phyloP scores from a whole-genome alignment of 2,113 vertebrate genomes.

The Sarotherodon lohbergeri region DNA sequence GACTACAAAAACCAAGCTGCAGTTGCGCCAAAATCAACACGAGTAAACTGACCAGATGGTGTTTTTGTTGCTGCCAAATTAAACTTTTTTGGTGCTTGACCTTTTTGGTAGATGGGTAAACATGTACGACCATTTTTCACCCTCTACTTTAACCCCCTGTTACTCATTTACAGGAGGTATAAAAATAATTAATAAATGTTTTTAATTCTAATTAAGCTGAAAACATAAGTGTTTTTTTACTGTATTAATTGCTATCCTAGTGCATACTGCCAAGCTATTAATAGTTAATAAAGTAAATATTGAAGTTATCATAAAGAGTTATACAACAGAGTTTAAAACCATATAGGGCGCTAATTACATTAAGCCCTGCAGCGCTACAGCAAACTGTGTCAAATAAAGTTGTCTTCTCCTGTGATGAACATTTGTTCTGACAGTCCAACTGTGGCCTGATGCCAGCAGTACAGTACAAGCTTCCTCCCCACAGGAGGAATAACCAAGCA shows the following conservation, averaged over 20 bases:
- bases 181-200: not conserved
- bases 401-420: not conserved
- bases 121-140: not conserved
- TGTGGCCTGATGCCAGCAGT: not conserved
- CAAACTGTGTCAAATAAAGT: not conserved
- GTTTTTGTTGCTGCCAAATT: constrained; percentile 44
- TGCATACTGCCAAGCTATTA: not conserved
- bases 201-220: not conserved
- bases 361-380: not conserved
- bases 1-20: constrained; percentile 43
- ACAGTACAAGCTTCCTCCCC: not conserved
- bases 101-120: constrained; percentile 38
- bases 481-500: not conserved
- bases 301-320: not conserved
- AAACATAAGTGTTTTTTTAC: not conserved
- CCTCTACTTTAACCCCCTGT: not conserved
- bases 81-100: constrained; percentile 17
- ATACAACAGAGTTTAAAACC: not conserved
- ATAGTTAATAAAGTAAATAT: not conserved
- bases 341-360: not conserved
- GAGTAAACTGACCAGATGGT: constrained; percentile 35
- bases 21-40: constrained; percentile 56
- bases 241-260: not conserved
- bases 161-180: not conserved
- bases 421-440: not conserved